Evolutionary conservation across 2,797 vertebrate genomes (phyloP), one percentile per base, ranked within the genome.

Genomic region (Coregonus sp.): DNA sequence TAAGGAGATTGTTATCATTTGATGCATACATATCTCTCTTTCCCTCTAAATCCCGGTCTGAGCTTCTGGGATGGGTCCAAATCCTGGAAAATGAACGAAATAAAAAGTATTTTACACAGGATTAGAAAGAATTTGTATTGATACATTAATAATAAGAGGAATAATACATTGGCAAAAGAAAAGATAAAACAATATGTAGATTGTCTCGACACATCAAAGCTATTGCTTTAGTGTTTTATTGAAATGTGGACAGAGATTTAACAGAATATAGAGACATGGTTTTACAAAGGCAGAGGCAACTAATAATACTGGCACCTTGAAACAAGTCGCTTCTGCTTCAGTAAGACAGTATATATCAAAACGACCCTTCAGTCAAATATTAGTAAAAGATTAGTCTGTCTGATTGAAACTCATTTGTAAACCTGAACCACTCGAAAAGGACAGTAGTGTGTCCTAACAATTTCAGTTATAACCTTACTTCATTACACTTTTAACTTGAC

Each of bases 1-100:
- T 84, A 70, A 70, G 69, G 70, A 87, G 90, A 93, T 90, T 84
- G 80, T 92, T 87, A 93, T 93, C 89, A 87, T 86, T 78, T 86
- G 75, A 89, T 84, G 82, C 81, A 84, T 86, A 89, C 87, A 88
- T 92, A 84, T 83, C 67, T 73, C 35, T 33, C 20, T 66, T 3
- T 66, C 67, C 29, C 12, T 52, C 72, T 70, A 18, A 31, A 20
- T 68, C 12, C 56, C 56, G 12, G 12, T 56, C 73, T 5, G 15
- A 67, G 25, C 61, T 51, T 56, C 31, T 56, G 15, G 59, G 18
- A 54, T 73, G 35, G 31, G 31, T 37, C 65, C 51, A 68, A 71
- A 18, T 25, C 37, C 33, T 65, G 80, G 75, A 73, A 51, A 79
- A 80, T 80, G 29, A 51, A 29, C 12, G 66, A 70, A 72, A 80